Conservation (phyloP, 2,888 invertebrate species). For the Netelia inedita region DNA sequence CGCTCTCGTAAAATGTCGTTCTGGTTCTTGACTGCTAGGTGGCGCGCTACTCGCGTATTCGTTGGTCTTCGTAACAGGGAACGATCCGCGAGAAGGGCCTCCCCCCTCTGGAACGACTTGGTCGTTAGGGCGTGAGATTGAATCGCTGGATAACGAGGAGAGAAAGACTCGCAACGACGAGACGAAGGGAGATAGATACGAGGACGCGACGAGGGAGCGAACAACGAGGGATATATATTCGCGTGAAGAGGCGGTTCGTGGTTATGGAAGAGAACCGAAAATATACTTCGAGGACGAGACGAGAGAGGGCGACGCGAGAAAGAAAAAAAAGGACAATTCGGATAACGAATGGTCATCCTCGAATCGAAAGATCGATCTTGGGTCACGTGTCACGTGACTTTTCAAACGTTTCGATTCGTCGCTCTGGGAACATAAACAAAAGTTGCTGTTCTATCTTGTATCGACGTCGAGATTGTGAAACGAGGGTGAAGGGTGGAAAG, state of each 20-base stretch:
- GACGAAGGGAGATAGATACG: conserved; percentile 5
- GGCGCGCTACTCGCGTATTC: conserved; percentile 19
- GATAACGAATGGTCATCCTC: conserved; percentile 39
- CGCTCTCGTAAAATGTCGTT: conserved; percentile 57
- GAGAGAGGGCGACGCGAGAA: background rate
- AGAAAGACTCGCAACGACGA: conserved; percentile 12
- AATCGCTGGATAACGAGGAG: conserved; percentile 55
- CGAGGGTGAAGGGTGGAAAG: background rate
- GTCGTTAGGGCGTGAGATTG: conserved; percentile 53
- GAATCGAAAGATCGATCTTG: conserved; percentile 31
- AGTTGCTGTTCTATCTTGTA: conserved; percentile 18
- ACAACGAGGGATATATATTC: background rate
- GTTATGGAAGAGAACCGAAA: background rate
- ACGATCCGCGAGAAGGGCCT: conserved; percentile 10
- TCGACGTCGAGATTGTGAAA: no score
- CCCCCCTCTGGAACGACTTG: conserved; percentile 1
- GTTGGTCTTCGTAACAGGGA: conserved; percentile 2
- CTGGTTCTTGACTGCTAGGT: conserved; percentile 46
- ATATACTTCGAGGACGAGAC: conserved; percentile 8
- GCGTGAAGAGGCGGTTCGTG: background rate
- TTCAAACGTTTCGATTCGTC: background rate
- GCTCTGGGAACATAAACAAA: conserved; percentile 26
- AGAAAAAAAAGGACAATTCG: background rate
- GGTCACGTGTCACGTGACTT: conserved; percentile 8
- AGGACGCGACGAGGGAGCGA: conserved; percentile 19